Conservation (phyloP, 2,888 invertebrate genomes). For the Hydriomena furcata region DNA sequence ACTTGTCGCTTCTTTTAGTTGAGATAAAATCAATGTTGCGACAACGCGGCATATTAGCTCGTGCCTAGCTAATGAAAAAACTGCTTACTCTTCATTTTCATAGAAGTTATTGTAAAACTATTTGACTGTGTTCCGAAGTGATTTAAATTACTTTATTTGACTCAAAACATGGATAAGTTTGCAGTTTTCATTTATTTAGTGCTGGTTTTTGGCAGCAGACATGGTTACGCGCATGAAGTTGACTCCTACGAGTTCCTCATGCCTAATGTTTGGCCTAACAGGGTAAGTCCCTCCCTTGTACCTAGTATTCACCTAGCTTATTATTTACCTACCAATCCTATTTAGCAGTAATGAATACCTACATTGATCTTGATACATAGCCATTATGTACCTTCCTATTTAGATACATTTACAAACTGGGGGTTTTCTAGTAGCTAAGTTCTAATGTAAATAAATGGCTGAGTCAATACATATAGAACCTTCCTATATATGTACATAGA, state of each 20-base stretch:
- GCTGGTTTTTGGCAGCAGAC: constrained; percentile 41
- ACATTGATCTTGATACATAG: no score
- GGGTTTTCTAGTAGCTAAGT: no score
- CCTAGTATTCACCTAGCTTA: no score
- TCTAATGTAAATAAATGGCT: no score
- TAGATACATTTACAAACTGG: no score
- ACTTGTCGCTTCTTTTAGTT: constrained; percentile 46
- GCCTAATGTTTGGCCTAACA: constrained; percentile 91
- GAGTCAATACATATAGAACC: no score
- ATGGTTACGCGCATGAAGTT: constrained; percentile 54
- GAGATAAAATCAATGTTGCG: constrained; percentile 35
- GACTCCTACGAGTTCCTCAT: constrained; percentile 88
- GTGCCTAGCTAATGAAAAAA: not conserved
- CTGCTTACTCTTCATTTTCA: not conserved
- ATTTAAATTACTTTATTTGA: constrained; percentile 11
- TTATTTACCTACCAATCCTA: no score
- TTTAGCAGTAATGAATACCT: no score
- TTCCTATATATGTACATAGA: no score
- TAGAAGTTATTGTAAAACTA: not conserved
- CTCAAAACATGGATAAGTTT: constrained; percentile 45
- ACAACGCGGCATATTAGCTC: constrained; percentile 27
- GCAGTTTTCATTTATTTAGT: constrained; percentile 42
- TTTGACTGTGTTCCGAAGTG: not conserved
- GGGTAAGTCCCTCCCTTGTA: constrained; percentile 81
- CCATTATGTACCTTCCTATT: no score